Conservation (phyloP, 2,797 vertebrate genomes). For the Sebastiscus tertius region DNA sequence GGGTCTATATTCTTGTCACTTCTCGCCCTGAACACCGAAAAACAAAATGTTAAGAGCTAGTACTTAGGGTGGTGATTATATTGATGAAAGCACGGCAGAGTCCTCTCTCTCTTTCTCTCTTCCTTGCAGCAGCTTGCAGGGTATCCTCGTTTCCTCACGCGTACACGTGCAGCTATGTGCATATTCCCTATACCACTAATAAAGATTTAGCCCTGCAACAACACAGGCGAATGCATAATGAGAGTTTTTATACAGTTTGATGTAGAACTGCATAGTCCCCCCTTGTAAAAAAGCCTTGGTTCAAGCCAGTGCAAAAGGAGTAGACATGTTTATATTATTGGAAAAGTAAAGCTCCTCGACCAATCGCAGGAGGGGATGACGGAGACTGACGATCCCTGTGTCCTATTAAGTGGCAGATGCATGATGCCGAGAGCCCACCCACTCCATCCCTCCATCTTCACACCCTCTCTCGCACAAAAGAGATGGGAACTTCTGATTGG, state of each 20-base stretch:
- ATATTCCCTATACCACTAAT: constrained; percentile 73
- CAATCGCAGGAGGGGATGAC: constrained; percentile 73
- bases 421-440: constrained; percentile 72
- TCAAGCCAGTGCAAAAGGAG: constrained; percentile 72
- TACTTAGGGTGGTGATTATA: constrained; percentile 83
- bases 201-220: constrained; percentile 73
- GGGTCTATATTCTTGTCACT: constrained; percentile 86
- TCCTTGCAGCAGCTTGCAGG: constrained; percentile 57
- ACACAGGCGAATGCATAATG: constrained; percentile 78
- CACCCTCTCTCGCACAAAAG: constrained; percentile 69
- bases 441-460: constrained; percentile 78
- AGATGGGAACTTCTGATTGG: constrained; percentile 87
- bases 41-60: constrained; percentile 84
- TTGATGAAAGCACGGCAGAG: constrained; percentile 80
- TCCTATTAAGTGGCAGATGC: constrained; percentile 76
- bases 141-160: constrained; percentile 78
- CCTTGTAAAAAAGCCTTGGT: constrained; percentile 71
- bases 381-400: constrained; percentile 72
- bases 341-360: constrained; percentile 74
- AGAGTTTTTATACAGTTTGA: constrained; percentile 86
- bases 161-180: constrained; percentile 77
- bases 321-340: constrained; percentile 89
- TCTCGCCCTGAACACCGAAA: constrained; percentile 82
- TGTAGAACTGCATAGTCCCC: constrained; percentile 81
- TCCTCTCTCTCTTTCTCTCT: constrained; percentile 66